Conservation (phyloP, 2,888 invertebrate genomes). For the Beris chalybata region DNA sequence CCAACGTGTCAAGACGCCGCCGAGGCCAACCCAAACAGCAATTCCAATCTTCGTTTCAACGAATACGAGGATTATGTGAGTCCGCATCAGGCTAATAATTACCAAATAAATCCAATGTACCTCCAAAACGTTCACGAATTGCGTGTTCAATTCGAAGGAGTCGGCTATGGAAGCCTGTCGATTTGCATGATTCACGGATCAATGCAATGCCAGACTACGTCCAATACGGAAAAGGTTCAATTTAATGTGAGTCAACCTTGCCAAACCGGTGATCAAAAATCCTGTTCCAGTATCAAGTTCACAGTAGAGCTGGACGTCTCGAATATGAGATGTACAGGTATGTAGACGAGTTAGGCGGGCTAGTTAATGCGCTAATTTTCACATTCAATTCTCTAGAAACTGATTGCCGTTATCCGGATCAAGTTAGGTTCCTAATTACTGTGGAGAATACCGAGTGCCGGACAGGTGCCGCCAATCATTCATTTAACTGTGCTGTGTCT, state of each 20-base stretch:
- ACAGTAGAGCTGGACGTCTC: slow-evolving; percentile 59
- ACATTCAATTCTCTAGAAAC: slow-evolving; percentile 59
- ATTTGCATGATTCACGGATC: slow-evolving; percentile 61
- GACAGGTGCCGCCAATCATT: not conserved
- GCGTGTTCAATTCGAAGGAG: slow-evolving; percentile 58
- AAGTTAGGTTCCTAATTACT: slow-evolving; percentile 62
- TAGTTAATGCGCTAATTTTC: not conserved
- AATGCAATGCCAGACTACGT: slow-evolving; percentile 59
- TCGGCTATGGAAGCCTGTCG: slow-evolving; percentile 59
- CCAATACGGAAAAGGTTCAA: slow-evolving; percentile 55
- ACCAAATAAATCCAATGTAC: slow-evolving; percentile 60
- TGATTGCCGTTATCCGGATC: slow-evolving; percentile 67
- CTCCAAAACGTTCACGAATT: slow-evolving; percentile 49
- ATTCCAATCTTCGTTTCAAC: slow-evolving; percentile 43
- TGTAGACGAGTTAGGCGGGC: not conserved
- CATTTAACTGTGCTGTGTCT: slow-evolving; percentile 15
- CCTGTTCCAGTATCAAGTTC: slow-evolving; percentile 61
- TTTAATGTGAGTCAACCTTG: slow-evolving; percentile 61
- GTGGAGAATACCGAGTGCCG: slow-evolving; percentile 59
- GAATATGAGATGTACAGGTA: slow-evolving; percentile 64
- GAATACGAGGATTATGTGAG: slow-evolving; percentile 64
- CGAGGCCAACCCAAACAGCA: not conserved
- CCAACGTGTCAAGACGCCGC: slow-evolving; percentile 45
- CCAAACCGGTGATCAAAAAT: slow-evolving; percentile 52
- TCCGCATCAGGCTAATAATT: slow-evolving; percentile 59